Conservation (phyloP, 2,888 invertebrate genomes). For the Trisateles emortualis region DNA sequence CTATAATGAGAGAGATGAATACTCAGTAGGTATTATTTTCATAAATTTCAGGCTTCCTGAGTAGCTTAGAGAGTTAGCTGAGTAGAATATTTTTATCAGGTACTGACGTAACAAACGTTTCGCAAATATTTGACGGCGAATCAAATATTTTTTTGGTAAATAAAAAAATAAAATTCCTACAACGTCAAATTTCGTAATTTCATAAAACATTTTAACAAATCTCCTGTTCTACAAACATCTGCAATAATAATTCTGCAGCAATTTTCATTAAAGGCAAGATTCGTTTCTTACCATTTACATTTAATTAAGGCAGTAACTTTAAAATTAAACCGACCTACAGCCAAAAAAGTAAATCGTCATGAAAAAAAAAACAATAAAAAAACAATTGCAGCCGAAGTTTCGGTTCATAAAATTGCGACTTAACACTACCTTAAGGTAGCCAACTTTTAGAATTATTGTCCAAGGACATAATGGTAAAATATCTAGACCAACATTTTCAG, state of each 20-base stretch:
- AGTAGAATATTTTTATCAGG: too few species aligned
- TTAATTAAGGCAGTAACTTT: background rate
- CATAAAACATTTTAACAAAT: too few species aligned
- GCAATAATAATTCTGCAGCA: background rate
- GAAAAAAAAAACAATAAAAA: conserved; percentile 1
- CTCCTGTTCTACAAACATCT: background rate
- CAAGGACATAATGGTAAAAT: conserved; percentile 6
- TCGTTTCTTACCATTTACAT: background rate
- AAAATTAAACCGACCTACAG: background rate
- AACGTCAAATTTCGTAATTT: background rate
- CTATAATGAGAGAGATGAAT: too few species aligned
- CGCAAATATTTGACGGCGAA: too few species aligned
- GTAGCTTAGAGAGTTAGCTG: too few species aligned
- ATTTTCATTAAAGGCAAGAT: background rate
- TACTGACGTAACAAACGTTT: too few species aligned
- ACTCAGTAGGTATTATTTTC: too few species aligned
- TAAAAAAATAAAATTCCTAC: background rate
- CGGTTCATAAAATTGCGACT: conserved; percentile 12
- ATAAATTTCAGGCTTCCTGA: too few species aligned
- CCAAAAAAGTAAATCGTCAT: conserved; percentile 1
- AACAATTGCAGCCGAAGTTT: conserved; percentile 7
- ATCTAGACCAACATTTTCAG: conserved; percentile 6
- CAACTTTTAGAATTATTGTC: conserved; percentile 16
- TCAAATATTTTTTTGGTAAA: too few species aligned
- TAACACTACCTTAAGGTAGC: conserved; percentile 8